These are phyloP conservation scores for Catharus minimus DNA, from an alignment of 2,113 vertebrate species.

Conservation along the genomic window DNA sequence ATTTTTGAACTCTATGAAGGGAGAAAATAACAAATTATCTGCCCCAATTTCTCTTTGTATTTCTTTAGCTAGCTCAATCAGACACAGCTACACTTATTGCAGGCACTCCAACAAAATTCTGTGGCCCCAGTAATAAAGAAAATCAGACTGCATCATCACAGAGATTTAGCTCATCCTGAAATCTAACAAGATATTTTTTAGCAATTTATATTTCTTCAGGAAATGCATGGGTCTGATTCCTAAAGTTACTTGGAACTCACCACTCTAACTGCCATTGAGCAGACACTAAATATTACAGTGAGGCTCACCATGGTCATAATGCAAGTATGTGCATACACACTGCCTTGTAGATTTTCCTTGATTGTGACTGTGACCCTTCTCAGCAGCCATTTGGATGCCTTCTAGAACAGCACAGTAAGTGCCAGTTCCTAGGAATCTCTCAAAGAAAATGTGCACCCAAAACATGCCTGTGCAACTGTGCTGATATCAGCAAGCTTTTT, in stretches of 20 bases:
- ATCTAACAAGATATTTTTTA: background rate
- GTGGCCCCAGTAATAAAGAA: background rate
- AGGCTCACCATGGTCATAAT: background rate
- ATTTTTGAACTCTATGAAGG: conserved; percentile 18
- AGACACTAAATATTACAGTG: background rate
- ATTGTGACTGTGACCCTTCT: background rate
- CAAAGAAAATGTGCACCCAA: background rate
- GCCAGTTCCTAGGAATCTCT: background rate
- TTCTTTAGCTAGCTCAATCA: conserved; percentile 3
- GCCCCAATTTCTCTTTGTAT: background rate
- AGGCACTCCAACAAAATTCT: background rate
- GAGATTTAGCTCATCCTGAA: background rate
- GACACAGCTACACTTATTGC: background rate
- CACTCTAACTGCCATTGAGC: background rate
- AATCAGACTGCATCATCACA: background rate
- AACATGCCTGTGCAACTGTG: background rate
- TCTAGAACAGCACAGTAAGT: background rate
- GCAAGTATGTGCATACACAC: background rate
- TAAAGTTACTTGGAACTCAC: background rate
- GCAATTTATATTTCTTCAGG: background rate
- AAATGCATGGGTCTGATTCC: background rate
- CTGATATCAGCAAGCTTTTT: background rate
- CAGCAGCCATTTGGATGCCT: background rate
- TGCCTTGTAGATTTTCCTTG: background rate
- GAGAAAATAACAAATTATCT: conserved; percentile 23